phyloP scores from a whole-genome alignment of 2,888 invertebrate species.

The Uropetala carovei region DNA sequence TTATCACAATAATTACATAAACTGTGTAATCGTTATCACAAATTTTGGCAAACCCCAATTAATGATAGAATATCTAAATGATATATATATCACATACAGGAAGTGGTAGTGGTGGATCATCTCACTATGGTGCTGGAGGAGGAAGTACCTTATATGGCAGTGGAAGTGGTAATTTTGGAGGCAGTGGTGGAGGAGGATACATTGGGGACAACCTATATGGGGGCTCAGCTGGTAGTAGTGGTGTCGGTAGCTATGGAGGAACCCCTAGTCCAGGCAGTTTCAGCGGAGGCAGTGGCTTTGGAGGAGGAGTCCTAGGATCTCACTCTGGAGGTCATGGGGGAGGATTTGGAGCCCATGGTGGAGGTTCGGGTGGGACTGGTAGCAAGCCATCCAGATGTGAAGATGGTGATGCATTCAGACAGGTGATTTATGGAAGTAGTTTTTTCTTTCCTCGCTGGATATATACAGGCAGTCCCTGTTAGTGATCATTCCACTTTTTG shows the following conservation, averaged over 20 bases:
- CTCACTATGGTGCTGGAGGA: constrained; percentile 66
- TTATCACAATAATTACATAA: too few relatives aligned
- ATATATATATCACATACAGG: neutral
- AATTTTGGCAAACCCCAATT: neutral
- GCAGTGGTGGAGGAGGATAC: constrained; percentile 66
- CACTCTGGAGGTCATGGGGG: constrained; percentile 54
- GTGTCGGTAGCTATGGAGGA: constrained; percentile 66
- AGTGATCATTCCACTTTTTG: too few relatives aligned
- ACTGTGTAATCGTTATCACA: neutral
- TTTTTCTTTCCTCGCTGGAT: too few relatives aligned
- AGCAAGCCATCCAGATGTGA: constrained; percentile 80
- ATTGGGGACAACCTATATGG: constrained; percentile 65
- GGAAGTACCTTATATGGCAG: constrained; percentile 72
- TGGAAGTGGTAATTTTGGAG: constrained; percentile 71
- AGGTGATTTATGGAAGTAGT: constrained; percentile 72
- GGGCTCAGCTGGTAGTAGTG: constrained; percentile 67
- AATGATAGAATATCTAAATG: neutral
- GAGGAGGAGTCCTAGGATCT: constrained; percentile 62
- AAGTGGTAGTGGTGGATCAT: constrained; percentile 31
- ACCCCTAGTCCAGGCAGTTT: constrained; percentile 65
- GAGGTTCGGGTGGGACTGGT: neutral
- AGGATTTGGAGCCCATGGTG: constrained; percentile 66
- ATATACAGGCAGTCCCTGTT: too few relatives aligned
- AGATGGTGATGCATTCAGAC: constrained; percentile 88
- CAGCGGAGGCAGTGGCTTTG: constrained; percentile 66